Conservation (phyloP, 2,888 invertebrate genomes). For the Tachina grossa region DNA sequence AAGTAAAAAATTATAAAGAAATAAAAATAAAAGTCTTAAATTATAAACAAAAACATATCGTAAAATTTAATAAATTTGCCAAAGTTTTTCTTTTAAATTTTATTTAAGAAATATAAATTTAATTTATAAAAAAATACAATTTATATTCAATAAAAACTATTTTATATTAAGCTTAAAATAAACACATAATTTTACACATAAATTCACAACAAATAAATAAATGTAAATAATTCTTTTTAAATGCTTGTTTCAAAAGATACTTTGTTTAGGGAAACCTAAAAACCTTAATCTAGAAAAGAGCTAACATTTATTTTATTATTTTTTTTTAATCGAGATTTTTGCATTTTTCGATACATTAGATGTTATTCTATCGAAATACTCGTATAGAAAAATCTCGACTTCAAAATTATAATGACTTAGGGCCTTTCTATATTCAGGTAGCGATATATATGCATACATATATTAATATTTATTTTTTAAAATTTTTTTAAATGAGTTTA, state of each 20-base stretch:
- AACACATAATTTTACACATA: conserved; percentile 46
- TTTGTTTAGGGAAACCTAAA: no score
- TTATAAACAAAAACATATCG: conserved; percentile 81
- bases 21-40: conserved; percentile 78
- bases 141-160: conserved; percentile 46
- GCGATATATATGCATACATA: no score
- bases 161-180: conserved; percentile 55
- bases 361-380: no score
- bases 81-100: conserved; percentile 79
- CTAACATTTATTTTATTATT: no score
- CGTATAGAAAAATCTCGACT: no score
- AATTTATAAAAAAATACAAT: conserved; percentile 40
- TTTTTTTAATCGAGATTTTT: no score
- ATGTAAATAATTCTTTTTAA: neutral
- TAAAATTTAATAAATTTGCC: conserved; percentile 81
- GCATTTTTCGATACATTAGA: no score
- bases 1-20: conserved; percentile 25
- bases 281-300: no score
- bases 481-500: conserved; percentile 8
- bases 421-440: no score
- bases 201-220: conserved; percentile 24
- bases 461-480: neutral
- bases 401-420: no score
- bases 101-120: conserved; percentile 62
- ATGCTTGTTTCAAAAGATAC: neutral